These are phyloP conservation scores for Phortica magna DNA, from an alignment of 2,888 invertebrate species.

Conservation along the genomic window DNA sequence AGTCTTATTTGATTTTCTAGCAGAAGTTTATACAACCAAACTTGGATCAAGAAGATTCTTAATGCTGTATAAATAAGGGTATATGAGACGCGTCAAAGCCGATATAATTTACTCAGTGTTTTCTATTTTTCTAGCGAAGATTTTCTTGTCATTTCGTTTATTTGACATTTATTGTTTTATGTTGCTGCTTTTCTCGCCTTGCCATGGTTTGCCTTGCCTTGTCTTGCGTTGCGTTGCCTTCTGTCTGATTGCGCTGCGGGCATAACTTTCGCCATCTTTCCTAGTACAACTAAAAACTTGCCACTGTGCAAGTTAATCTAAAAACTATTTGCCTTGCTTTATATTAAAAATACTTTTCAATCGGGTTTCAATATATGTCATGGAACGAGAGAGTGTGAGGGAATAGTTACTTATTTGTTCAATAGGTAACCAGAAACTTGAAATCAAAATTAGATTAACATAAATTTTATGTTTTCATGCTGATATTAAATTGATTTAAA, in stretches of 20 bases:
- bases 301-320: constrained; percentile 6
- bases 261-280: not conserved
- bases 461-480: not conserved
- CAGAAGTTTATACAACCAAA: no score
- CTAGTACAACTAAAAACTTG: not conserved
- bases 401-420: no score
- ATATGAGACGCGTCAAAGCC: no score
- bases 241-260: not conserved
- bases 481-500: constrained; percentile 47
- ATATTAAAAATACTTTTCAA: not conserved
- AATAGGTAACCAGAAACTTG: not conserved
- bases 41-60: no score
- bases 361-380: no score
- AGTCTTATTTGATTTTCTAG: no score
- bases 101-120: not conserved
- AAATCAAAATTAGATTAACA: not conserved
- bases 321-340: constrained; percentile 27
- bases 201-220: not conserved
- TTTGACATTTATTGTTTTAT: constrained; percentile 41
- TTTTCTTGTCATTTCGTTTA: constrained; percentile 32
- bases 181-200: constrained; percentile 4
- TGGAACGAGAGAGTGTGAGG: no score
- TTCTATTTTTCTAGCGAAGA: constrained; percentile 15
- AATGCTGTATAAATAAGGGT: no score
- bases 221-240: no score